Conservation (phyloP, 2,113 vertebrate species). For the Carollia perspicillata region DNA sequence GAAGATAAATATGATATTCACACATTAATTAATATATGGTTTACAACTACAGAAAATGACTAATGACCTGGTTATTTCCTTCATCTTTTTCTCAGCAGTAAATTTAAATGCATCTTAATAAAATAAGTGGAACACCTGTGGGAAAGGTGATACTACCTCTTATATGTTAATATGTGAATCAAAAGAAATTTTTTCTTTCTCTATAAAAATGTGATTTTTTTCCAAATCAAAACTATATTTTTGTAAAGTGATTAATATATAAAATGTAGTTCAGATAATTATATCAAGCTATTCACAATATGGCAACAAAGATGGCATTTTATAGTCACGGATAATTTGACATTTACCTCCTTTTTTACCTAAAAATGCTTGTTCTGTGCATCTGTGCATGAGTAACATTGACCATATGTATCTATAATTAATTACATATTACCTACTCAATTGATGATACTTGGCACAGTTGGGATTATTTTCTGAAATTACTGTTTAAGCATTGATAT, state of each 20-base stretch:
- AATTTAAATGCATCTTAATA: not conserved
- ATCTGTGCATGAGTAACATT: not conserved
- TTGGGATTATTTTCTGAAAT: not conserved
- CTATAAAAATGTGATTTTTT: not conserved
- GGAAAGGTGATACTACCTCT: not conserved
- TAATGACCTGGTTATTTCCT: not conserved
- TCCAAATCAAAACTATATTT: not conserved
- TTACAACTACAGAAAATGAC: not conserved
- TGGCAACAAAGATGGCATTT: not conserved
- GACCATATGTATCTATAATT: slow-evolving; percentile 4
- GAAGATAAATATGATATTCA: not conserved
- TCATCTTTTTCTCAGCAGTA: not conserved
- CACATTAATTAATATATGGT: not conserved
- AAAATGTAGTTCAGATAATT: not conserved
- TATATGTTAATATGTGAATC: not conserved
- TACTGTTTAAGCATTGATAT: not conserved
- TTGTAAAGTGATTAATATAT: not conserved
- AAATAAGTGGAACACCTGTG: not conserved
- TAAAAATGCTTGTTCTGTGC: not conserved
- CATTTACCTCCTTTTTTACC: not conserved
- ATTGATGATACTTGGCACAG: not conserved
- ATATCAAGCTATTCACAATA: not conserved
- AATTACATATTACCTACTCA: slow-evolving; percentile 31
- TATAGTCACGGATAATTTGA: not conserved
- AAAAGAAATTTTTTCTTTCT: not conserved